Conservation (phyloP, 2,888 invertebrate genomes). For the Melinopterus prodromus region DNA sequence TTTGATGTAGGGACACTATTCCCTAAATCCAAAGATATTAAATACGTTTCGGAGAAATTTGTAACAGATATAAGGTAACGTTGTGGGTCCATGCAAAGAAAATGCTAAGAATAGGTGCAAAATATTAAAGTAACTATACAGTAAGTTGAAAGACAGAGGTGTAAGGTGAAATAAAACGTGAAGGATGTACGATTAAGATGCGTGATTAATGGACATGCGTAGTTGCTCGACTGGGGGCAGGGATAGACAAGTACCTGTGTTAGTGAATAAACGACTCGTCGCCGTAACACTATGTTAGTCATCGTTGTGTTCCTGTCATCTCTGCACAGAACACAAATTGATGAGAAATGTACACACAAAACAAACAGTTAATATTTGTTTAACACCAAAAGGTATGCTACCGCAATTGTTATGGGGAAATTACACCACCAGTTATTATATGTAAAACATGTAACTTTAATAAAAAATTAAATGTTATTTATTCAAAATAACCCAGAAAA, state of each 20-base stretch:
- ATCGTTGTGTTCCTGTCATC: slow-evolving; percentile 69
- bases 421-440: too few species aligned
- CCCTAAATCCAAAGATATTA: too few species aligned
- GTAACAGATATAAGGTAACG: not conserved
- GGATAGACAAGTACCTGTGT: slow-evolving; percentile 56
- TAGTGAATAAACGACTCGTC: slow-evolving; percentile 60
- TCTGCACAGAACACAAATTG: slow-evolving; percentile 60
- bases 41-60: not conserved
- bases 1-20: too few species aligned
- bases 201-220: not conserved
- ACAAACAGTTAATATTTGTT: not conserved
- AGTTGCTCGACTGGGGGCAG: not conserved
- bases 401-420: not conserved
- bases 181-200: not conserved
- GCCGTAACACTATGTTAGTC: slow-evolving; percentile 71
- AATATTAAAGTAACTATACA: not conserved
- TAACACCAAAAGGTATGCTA: not conserved
- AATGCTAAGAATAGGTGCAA: not conserved
- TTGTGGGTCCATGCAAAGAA: not conserved
- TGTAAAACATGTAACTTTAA: too few species aligned
- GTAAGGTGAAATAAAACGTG: not conserved
- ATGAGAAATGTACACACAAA: slow-evolving; percentile 12
- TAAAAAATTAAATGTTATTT: too few species aligned
- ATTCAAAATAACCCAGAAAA: too few species aligned
- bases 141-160: not conserved